Percentiles rank a stretch among this genome's conserved stretches.
phyloP scores from a whole-genome alignment of 92 coral and sea anemone genomes.

The Porites rus region DNA sequence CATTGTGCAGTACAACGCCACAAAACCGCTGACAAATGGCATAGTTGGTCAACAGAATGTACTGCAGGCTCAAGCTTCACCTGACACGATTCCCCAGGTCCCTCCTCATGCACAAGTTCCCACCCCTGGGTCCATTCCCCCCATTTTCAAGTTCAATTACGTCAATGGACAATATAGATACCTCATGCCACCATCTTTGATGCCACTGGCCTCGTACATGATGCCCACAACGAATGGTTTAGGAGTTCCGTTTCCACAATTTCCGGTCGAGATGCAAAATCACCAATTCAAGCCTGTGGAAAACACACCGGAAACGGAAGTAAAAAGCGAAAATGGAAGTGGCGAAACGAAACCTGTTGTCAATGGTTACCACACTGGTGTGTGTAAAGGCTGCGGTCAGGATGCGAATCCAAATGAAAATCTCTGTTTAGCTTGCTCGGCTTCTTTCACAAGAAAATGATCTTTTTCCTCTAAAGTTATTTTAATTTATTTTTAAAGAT shows the following conservation, averaged over 20 bases:
- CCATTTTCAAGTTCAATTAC: conserved; percentile 75
- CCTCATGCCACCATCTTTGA: conserved; percentile 79
- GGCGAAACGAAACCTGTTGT: not conserved
- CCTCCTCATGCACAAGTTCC: conserved; percentile 44
- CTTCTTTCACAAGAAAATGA: conserved; percentile 24
- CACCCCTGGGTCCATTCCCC: conserved; percentile 64
- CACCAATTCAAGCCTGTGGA: conserved; percentile 47
- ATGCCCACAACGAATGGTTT: conserved; percentile 48
- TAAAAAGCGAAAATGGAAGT: conserved; percentile 4
- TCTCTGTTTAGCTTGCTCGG: conserved; percentile 6
- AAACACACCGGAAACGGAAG: conserved; percentile 35
- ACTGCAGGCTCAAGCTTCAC: conserved; percentile 32
- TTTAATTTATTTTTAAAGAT: not conserved
- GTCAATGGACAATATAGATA: conserved; percentile 82
- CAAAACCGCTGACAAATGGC: conserved; percentile 45
- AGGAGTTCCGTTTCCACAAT: conserved; percentile 49
- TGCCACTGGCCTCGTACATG: conserved; percentile 78
- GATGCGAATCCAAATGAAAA: conserved; percentile 25
- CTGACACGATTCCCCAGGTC: conserved; percentile 40
- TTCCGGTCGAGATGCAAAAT: conserved; percentile 46
- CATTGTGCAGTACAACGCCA: conserved; percentile 74
- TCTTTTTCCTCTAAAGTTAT: not conserved
- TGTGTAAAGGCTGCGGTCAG: conserved; percentile 41
- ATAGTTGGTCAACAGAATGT: conserved; percentile 28
- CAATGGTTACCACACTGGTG: conserved; percentile 3